These are phyloP conservation scores for Magallana ariakensis DNA, from an alignment of 1,140 invertebrate genomes.

Conservation along the genomic window DNA sequence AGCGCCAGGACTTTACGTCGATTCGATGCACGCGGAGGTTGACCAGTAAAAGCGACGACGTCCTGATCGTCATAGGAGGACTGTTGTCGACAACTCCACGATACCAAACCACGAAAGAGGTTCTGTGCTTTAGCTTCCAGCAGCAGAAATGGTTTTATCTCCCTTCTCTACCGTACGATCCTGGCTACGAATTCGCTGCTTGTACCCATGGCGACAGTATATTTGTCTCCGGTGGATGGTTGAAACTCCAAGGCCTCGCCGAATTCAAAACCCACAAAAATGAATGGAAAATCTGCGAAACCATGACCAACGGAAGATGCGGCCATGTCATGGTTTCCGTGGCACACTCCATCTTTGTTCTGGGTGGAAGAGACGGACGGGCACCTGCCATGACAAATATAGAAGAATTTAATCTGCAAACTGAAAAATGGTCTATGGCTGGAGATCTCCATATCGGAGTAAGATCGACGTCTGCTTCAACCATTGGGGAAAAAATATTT, in stretches of 20 bases:
- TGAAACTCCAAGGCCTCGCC: conserved; percentile 68
- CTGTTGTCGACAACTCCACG: conserved; percentile 63
- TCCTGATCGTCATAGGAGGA: conserved; percentile 67
- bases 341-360: conserved; percentile 59
- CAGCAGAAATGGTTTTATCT: conserved; percentile 71
- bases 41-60: conserved; percentile 64
- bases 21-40: conserved; percentile 59
- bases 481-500: conserved; percentile 70
- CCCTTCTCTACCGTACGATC: conserved; percentile 72
- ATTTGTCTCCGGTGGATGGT: conserved; percentile 71
- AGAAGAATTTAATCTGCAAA: conserved; percentile 67
- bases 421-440: conserved; percentile 67
- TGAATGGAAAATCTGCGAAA: conserved; percentile 67
- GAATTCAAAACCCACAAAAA: conserved; percentile 71
- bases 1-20: conserved; percentile 64
- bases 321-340: conserved; percentile 65
- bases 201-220: conserved; percentile 67
- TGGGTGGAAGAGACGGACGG: conserved; percentile 63
- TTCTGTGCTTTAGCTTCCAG: conserved; percentile 71
- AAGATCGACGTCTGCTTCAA: conserved; percentile 67
- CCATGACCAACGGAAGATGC: conserved; percentile 64
- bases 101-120: conserved; percentile 72
- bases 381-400: conserved; percentile 68
- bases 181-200: conserved; percentile 71
- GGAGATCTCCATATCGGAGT: conserved; percentile 69